Base-by-base conservation (phyloP, 2,113 vertebrate species). In the Tichodroma muraria region DNA sequence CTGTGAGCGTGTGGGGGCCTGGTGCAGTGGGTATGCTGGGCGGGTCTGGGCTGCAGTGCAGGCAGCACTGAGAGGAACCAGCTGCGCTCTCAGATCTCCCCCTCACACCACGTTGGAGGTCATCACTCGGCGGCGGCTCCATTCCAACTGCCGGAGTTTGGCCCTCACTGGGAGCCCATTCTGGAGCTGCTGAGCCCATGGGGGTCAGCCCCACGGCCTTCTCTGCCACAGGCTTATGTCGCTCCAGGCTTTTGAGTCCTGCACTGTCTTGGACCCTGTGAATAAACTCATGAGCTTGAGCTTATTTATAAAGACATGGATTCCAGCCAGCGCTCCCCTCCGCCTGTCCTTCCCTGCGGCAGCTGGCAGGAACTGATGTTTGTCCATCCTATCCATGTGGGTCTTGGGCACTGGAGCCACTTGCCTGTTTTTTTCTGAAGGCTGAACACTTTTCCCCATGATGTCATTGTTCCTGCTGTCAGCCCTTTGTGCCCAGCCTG, bases 1-100 rank as follows among this genome's bases (percentile, higher is more conserved):
- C 97, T 98, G 97, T 99, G 97, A 89, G 64, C 56, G 3, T 6
- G 35, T 10, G 5, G 64, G 60, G 31, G 63, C 71, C 40, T 63
- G 61, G 25, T 56, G 77, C 71, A 56, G 59, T 69, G 23, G 71
- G 17, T 61, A 10, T 59, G 82, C 76, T 20, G 44, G 30, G 86
- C 2, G 0, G 28, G 33, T 30, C 84, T 80, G 60, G 88, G 73
- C 80, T 35, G 17, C 88, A 19, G 79, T 20, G 91, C 87, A 77
- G 89, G 89, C 57, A 63, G 59, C 4, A 15, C 20, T 22, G 52
- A 27, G 35, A 80, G 78, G 90, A 93, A 22, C 53, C n/a, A 0
- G 44, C 66, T 64, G 30, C 1, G 0, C 89, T 88, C 54, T 49
- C 4, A 6, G 35, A 8, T 60, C 49, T 88, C 50, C 21, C 45